phyloP scores from a whole-genome alignment of 2,113 vertebrate genomes.

The Eudyptes chrysolophus region DNA sequence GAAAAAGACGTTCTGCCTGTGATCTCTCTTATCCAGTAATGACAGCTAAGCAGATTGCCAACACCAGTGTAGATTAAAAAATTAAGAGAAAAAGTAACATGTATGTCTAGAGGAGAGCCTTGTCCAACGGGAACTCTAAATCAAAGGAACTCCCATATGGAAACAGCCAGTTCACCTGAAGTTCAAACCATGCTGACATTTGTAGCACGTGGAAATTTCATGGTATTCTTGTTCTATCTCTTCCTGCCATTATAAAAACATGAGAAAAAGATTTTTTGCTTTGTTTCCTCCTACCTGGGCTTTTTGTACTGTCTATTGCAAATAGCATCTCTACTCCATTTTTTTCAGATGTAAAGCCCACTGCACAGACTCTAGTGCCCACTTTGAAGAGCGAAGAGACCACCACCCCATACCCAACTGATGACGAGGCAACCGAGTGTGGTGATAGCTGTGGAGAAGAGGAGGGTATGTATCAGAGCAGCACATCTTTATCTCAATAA shows the following conservation, averaged over 20 bases:
- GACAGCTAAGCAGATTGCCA: slow-evolving; percentile 24
- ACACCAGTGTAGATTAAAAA: not conserved
- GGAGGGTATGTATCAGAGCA: slow-evolving; percentile 69
- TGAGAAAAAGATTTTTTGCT: not conserved
- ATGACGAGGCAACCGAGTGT: slow-evolving; percentile 76
- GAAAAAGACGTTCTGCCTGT: slow-evolving; percentile 37
- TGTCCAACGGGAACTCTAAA: slow-evolving; percentile 12
- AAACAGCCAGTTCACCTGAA: slow-evolving; percentile 43
- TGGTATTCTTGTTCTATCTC: not conserved
- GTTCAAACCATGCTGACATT: slow-evolving; percentile 39
- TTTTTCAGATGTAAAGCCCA: slow-evolving; percentile 83
- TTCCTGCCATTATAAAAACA: not conserved
- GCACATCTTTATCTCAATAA: not conserved
- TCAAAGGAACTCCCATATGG: slow-evolving; percentile 26
- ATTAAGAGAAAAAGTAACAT: slow-evolving; percentile 1
- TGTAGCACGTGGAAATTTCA: not conserved
- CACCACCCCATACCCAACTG: slow-evolving; percentile 76
- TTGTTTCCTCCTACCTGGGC: not conserved
- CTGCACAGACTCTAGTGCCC: slow-evolving; percentile 84
- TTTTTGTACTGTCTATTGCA: not conserved
- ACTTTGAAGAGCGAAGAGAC: slow-evolving; percentile 84
- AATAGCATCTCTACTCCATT: not conserved
- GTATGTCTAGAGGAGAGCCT: slow-evolving; percentile 7
- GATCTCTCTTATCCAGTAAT: slow-evolving; percentile 37
- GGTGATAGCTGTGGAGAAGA: slow-evolving; percentile 76